Evolutionary conservation across 2,888 invertebrate species (phyloP), one percentile per base, ranked within the genome.

Genomic region (Dromius quadrimaculatus): DNA sequence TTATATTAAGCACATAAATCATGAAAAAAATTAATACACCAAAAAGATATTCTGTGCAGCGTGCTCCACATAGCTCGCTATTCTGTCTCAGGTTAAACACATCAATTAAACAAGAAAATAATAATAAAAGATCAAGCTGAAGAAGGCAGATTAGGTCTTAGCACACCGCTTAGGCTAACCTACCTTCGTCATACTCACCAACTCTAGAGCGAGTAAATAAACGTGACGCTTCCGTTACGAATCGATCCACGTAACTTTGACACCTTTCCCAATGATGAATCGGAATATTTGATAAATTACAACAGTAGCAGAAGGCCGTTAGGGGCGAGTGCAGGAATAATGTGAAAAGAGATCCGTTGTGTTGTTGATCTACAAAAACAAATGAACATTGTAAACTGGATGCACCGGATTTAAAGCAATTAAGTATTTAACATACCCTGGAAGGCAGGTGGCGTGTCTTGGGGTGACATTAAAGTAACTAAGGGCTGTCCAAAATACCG

Each of bases 291-390:
- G 90, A 89, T 73, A 97, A 89, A 82, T 95, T 94, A 82, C 95
- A 95, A 79, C 94, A 90, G 82, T 92, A 92, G 85, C 96, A 96
- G 80, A 97, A 90, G 74, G 94, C 95, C 78, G 94, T 92, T 79
- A 97, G 86, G 45, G 98, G 97, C 79, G 94, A 93, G 84, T 97
- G 96, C 76, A 98, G 90, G 87, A 98, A 98, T 81, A 97, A 86
- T 20, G 97, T 97, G 84, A 98, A 96, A 76, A 98, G 85, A 79
- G 93, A 95, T 72, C 97, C 98, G 79, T 94, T 92, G 86, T 90
- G 90, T 79, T 91, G 91, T 77, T 91, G 89, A 83, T 93, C 94
- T 87, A 87, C 81, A 85, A 78, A 61, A 62, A 71, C 72, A 70
- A 73, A 32, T 6, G 9, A 9, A 32, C 32, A 32, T 32, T 32